Evolutionary conservation across 2,113 vertebrate species (phyloP).

Genomic region (Nymphicus hollandicus): DNA sequence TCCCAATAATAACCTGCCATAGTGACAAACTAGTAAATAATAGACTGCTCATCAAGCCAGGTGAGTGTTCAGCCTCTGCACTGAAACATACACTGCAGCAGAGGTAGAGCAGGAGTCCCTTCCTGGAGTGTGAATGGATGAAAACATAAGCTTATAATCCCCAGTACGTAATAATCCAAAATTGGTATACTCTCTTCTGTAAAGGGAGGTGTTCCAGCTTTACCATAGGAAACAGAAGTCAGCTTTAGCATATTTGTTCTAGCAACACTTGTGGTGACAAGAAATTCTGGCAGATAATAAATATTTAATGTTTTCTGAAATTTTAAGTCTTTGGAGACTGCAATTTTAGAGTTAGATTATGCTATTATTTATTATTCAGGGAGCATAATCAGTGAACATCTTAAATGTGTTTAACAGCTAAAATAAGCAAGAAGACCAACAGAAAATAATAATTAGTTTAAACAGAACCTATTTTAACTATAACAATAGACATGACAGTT

Average conservation of each 20-base stretch:
- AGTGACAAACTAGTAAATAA: neutral
- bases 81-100: neutral
- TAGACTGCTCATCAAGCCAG: neutral
- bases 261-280: neutral
- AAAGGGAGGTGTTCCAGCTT: neutral
- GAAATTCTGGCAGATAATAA: neutral
- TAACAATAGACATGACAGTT: constrained; percentile 16
- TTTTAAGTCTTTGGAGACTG: neutral
- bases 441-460: neutral
- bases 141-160: neutral
- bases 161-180: neutral
- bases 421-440: neutral
- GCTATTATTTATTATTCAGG: neutral
- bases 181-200: neutral
- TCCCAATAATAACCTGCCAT: neutral
- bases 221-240: neutral
- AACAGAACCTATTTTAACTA: neutral
- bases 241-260: neutral
- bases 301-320: neutral
- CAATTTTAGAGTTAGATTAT: neutral
- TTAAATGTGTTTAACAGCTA: neutral
- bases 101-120: neutral
- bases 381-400: neutral
- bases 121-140: neutral
- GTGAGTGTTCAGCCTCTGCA: neutral